These are phyloP conservation scores for Limosa lapponica DNA, from an alignment of 2,797 vertebrate genomes.

Conservation along the genomic window DNA sequence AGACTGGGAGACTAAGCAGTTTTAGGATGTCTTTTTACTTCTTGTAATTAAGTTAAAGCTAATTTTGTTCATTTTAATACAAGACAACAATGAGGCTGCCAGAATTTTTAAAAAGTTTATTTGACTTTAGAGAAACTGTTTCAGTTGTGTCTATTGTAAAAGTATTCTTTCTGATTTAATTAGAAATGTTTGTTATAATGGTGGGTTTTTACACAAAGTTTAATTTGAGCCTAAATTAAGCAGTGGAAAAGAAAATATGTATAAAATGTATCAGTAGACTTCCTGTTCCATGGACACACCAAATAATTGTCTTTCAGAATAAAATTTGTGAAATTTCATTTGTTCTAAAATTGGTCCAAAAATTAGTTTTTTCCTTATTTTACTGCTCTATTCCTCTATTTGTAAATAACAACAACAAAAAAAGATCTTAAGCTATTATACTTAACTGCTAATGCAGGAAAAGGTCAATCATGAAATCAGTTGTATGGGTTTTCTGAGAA, in stretches of 20 bases:
- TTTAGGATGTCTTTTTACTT: neutral
- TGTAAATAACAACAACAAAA: too few species aligned
- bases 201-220: neutral
- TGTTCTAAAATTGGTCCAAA: neutral
- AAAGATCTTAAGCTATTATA: neutral
- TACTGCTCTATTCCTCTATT: neutral
- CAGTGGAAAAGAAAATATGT: neutral
- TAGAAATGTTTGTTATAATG: constrained; percentile 40
- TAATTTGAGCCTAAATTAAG: constrained; percentile 20
- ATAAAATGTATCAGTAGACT: neutral
- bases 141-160: constrained; percentile 3
- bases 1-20: neutral
- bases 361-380: neutral
- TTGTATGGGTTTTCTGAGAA: neutral
- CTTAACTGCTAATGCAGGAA: neutral
- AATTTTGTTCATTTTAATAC: constrained; percentile 40
- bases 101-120: constrained; percentile 29
- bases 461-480: neutral
- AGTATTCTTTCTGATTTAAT: constrained; percentile 46
- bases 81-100: constrained; percentile 32
- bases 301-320: neutral
- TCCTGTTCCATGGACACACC: neutral
- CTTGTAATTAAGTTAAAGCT: constrained; percentile 7
- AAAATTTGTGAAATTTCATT: neutral
- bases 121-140: constrained; percentile 23